Base-by-base conservation (phyloP, 1,140 invertebrate genomes). In the Caerostris extrusa region DNA sequence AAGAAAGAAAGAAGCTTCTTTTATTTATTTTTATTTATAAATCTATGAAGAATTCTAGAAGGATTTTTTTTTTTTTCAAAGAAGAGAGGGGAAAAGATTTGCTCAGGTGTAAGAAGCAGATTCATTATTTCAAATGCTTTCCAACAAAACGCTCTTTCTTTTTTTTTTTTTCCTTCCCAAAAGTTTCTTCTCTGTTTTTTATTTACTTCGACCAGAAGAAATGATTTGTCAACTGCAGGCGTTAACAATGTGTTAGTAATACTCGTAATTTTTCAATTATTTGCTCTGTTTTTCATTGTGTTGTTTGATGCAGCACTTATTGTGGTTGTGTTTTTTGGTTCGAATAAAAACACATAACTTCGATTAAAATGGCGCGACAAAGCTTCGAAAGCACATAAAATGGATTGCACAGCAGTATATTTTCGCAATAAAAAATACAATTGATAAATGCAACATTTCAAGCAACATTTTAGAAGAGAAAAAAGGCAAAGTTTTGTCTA, bases 161-260 rank as follows among this genome's bases (percentile, higher is more conserved):
- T 87, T 64, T 8, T 17, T 60, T 5, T 55, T 55, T 5, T 87
- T 87, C 8, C 34, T 34, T 53, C 10, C 19, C 64, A 56, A n/a
- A 14, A 56, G 55, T 85, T 61, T n/a, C 14, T 57, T 87, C 53
- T 34, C 34, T 34, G 34, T 34, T 34, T 34, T 34, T 34, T 87
- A 64, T 60, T 87, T 87, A 87, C 85, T 87, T 87, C 56, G 19
- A 87, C 85, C 58, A 34, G 53, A 64, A 56, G 56, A 71, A 90
- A 90, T 64, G 50, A 71, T 90, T 90, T 90, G 87, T 90, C 87
- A 90, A 34, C 69, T 53, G 50, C 87, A 90, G 87, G 56, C 87
- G 56, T 90, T 90, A 90, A 71, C 87, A 90, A 67, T 90, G 67
- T 90, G 61, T 58, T 90, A 34, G 85, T 53, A 64, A 61, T 34